Evolutionary conservation across 2,113 vertebrate species (phyloP).

Genomic region (Leptobrachium leishanense): DNA sequence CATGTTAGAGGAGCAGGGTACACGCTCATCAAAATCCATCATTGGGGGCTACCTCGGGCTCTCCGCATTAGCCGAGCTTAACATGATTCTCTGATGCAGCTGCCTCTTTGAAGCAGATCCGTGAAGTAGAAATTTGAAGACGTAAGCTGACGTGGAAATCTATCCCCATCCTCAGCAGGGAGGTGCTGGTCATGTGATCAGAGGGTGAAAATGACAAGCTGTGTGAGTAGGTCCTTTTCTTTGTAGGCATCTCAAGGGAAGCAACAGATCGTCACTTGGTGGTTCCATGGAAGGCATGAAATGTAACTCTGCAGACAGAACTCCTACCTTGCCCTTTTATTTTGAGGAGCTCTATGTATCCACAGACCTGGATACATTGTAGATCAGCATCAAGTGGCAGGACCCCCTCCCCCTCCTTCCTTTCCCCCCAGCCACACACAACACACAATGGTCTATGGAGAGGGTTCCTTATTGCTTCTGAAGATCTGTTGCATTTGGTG

Average conservation of each 20-base stretch:
- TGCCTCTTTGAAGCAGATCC: constrained; percentile 95
- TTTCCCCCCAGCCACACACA: too few relatives aligned
- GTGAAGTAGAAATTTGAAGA: constrained; percentile 95
- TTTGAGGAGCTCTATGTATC: too few relatives aligned
- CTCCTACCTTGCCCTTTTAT: constrained; percentile 55
- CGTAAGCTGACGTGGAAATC: constrained; percentile 99
- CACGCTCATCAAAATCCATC: constrained; percentile 99
- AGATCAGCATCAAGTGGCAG: too few relatives aligned
- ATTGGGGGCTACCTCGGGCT: constrained; percentile 81
- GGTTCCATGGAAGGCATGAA: constrained; percentile 62
- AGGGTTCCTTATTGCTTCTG: neutral
- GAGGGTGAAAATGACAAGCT: constrained; percentile 97
- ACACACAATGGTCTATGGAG: too few relatives aligned
- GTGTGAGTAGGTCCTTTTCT: constrained; percentile 69
- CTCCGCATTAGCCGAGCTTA: constrained; percentile 84
- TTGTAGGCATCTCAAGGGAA: constrained; percentile 77
- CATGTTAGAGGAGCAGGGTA: constrained; percentile 96
- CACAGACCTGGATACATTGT: too few relatives aligned
- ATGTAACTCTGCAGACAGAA: constrained; percentile 59
- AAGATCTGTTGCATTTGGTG: neutral
- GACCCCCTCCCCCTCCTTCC: too few relatives aligned
- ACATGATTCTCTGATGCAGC: constrained; percentile 94
- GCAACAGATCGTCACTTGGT: constrained; percentile 75
- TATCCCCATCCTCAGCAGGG: constrained; percentile 97
- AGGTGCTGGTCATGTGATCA: constrained; percentile 98